A percentile compares a stretch with the other conserved stretches of the same genome.
These are phyloP conservation scores for Pterocles burchelli DNA, from an alignment of 2,113 vertebrate genomes.

Conservation along the genomic window DNA sequence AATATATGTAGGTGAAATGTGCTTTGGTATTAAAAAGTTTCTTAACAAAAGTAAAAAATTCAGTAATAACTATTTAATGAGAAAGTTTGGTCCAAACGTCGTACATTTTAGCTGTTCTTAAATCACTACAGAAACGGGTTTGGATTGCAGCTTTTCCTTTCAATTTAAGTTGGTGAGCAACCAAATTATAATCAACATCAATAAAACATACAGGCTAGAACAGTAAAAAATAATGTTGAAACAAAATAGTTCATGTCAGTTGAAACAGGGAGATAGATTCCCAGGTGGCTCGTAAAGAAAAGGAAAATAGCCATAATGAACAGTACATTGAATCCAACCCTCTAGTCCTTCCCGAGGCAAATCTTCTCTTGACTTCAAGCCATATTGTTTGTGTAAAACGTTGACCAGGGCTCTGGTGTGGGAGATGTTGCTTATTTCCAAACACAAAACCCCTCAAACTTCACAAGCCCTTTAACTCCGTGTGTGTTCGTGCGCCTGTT, in stretches of 20 bases:
- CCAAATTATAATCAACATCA: constrained; percentile 58
- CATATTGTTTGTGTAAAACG: neutral
- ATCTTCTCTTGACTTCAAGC: constrained; percentile 16
- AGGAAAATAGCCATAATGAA: constrained; percentile 41
- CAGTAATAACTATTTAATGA: constrained; percentile 23
- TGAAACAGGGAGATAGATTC: constrained; percentile 46
- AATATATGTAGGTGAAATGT: neutral
- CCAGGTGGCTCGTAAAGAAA: constrained; percentile 45
- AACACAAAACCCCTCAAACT: neutral
- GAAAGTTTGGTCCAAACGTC: neutral
- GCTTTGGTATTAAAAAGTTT: neutral
- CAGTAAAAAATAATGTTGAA: constrained; percentile 48
- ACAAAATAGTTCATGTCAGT: constrained; percentile 54
- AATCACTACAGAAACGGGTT: constrained; percentile 44
- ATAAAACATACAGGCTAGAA: constrained; percentile 38
- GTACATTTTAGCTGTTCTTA: constrained; percentile 26
- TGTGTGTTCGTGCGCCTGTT: neutral
- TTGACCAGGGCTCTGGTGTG: neutral
- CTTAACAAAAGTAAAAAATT: constrained; percentile 1
- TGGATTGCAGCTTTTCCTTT: constrained; percentile 41
- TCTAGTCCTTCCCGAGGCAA: neutral
- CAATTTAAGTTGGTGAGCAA: constrained; percentile 56
- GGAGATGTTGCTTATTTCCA: constrained; percentile 27
- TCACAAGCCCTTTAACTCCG: neutral
- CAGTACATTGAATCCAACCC: constrained; percentile 17